A percentile compares a stretch with the other conserved stretches of the same genome.
phyloP scores from a whole-genome alignment of 2,888 invertebrate genomes.

The Eupsilia transversa region DNA sequence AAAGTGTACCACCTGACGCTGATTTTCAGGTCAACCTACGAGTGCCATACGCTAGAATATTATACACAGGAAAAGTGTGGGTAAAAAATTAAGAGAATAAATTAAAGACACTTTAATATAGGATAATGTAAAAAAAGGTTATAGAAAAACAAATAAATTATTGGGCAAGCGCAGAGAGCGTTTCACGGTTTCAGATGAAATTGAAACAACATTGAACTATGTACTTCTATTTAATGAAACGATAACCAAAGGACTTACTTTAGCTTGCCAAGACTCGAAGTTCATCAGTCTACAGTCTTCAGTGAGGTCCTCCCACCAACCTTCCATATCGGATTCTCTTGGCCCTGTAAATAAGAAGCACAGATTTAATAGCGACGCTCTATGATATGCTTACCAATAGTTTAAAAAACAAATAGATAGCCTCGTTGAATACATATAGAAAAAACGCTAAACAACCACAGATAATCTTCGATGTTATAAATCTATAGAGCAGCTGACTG shows the following conservation, averaged over 20 bases:
- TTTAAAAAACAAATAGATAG: neutral
- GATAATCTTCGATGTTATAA: neutral
- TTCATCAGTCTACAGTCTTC: conserved; percentile 94
- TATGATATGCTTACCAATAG: neutral
- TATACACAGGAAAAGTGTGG: too few relatives aligned
- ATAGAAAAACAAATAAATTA: too few relatives aligned
- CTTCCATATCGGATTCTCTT: conserved; percentile 90
- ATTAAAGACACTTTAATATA: too few relatives aligned
- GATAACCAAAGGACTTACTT: conserved; percentile 73
- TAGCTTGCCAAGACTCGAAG: conserved; percentile 90
- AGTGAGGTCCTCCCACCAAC: conserved; percentile 93
- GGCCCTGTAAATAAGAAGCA: conserved; percentile 60
- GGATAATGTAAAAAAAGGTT: too few relatives aligned
- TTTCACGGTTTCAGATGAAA: neutral
- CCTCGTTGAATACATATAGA: neutral
- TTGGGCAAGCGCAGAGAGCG: neutral
- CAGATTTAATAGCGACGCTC: neutral
- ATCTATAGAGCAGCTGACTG: neutral
- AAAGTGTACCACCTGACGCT: too few relatives aligned
- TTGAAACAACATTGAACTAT: neutral
- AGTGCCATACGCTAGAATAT: too few relatives aligned
- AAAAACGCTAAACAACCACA: neutral
- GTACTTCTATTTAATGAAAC: too few relatives aligned
- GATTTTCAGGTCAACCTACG: too few relatives aligned
- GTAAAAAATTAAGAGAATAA: too few relatives aligned